A percentile compares a stretch with the other conserved stretches of the same genome.
phyloP scores from a whole-genome alignment of 2,797 vertebrate genomes.

The Rhinella marina region DNA sequence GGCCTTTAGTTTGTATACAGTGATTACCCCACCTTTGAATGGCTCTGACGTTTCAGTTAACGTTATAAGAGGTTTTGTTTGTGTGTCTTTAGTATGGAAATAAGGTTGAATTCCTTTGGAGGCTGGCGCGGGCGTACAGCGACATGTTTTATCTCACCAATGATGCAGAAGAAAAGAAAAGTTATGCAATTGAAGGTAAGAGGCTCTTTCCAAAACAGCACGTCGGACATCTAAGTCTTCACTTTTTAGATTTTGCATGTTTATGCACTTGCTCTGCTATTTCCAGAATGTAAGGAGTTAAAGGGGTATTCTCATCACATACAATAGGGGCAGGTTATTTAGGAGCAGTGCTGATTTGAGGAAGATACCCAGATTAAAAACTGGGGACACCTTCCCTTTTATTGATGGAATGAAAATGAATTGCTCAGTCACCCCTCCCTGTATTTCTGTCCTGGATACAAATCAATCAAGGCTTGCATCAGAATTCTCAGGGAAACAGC shows the following conservation, averaged over 20 bases:
- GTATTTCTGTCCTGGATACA: background rate
- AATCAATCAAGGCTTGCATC: background rate
- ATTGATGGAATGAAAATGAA: too few species aligned
- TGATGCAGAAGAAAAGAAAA: slow-evolving; percentile 84
- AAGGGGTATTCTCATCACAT: too few species aligned
- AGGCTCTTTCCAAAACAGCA: background rate
- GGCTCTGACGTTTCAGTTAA: background rate
- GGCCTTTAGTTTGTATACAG: background rate
- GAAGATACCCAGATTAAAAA: too few species aligned
- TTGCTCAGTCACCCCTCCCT: background rate
- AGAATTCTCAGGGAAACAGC: too few species aligned
- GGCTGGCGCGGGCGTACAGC: slow-evolving; percentile 85
- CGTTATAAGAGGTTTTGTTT: background rate
- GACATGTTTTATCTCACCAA: slow-evolving; percentile 86
- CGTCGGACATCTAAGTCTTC: background rate
- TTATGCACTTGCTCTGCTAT: too few species aligned
- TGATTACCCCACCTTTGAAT: background rate
- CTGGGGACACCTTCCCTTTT: too few species aligned
- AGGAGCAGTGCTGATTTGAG: too few species aligned
- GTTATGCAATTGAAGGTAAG: slow-evolving; percentile 84
- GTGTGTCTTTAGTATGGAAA: slow-evolving; percentile 79
- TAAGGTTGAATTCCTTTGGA: slow-evolving; percentile 85
- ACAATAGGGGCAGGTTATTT: too few species aligned
- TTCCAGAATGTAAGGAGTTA: too few species aligned
- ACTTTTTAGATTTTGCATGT: background rate